Evolutionary conservation across 2,113 vertebrate species (phyloP), one percentile per base, ranked within the genome.

Genomic region (Limnothrissa miodon): DNA sequence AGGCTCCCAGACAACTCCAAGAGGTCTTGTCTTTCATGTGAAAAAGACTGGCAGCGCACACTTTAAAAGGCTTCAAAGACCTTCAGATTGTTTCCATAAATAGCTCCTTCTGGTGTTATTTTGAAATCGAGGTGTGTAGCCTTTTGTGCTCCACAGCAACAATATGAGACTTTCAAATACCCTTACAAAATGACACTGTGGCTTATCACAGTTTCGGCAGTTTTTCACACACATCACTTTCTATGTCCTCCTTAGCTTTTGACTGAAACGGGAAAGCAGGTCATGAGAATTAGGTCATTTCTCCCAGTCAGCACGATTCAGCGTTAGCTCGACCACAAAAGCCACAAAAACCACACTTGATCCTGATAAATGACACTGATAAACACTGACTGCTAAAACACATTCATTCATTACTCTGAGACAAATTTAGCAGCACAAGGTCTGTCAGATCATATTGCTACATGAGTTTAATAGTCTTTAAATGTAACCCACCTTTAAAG

Each of bases 401-500:
- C 59, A 29, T 7, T 62, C 7, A 10, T 29, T 62, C 25, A 62
- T 29, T 29, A 9, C 59, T 62, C 25, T 29, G 36, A 29, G 29
- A 9, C 2, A 10, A 21, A 66, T 56, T 23, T 21, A 56, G 51
- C 51, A 56, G 59, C 59, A 62, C n/a, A 62, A 62, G 59, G 59
- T 25, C 59, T 62, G 29, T 29, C 10, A 11, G 23, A 62, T 29
- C 10, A 62, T 62, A 25, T n/a, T 62, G 25, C 25, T 29, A 62
- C 9, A 29, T 1, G 59, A 25, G n/a, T 62, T 29, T 29, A 3
- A 56, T n/a, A 62, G 59, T 62, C n/a, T 62, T 70, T 36, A 33
- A 66, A 74, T 74, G 15, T 39, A 48, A 53, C 84, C 74, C 93
- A 99, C 98, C 97, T 97, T 98, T 84, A 99, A 95, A 9, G 98